Evolutionary conservation across 2,888 invertebrate genomes (phyloP), one percentile per base, ranked within the genome.

Genomic region (Sarcophaga caerulescens): DNA sequence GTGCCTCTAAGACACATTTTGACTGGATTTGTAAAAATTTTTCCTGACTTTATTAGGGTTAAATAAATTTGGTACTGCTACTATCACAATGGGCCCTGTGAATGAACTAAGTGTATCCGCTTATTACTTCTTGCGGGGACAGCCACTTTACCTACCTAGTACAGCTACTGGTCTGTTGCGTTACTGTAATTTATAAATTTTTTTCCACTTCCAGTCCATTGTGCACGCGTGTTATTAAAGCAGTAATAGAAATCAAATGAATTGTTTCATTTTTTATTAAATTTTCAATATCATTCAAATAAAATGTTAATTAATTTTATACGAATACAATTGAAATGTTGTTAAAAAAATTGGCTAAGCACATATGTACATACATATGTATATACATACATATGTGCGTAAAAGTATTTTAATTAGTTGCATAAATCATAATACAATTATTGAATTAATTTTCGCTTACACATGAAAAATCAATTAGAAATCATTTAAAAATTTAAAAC

Each of bases 261-360:
- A 59, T 25, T 25, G 25, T 25, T 25, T 25, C 6, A n/a, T 47
- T 57, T 21, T 63, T 21, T 57, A 60, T 75, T 71, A 60, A 60
- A 44, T 66, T 71, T 73, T 68, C 52, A 25, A 25, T 25, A 25
- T 68, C 52, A 63, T 60, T 69, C 25, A 71, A 65, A 80, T 71
- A 62, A 80, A 84, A 84, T 84, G 4, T 71, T 79, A 75, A 84
- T 76, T 76, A 75, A 60, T 76, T 66, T 85, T 77, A 21, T 76
- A 62, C 25, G 52, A 75, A 68, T 60, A 76, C 19, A 73, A 78
- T 82, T 52, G 52, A 82, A 69, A 75, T 74, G 60, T 62, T 66
- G 66, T 74, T 47, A 60, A 66, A 74, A 59, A 21, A 60, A 45
- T 23, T 21, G 12, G 2, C 25, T 25, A 25, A 25, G n/a, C n/a